phyloP scores from a whole-genome alignment of 2,113 vertebrate genomes.

The Charadrius vociferus region DNA sequence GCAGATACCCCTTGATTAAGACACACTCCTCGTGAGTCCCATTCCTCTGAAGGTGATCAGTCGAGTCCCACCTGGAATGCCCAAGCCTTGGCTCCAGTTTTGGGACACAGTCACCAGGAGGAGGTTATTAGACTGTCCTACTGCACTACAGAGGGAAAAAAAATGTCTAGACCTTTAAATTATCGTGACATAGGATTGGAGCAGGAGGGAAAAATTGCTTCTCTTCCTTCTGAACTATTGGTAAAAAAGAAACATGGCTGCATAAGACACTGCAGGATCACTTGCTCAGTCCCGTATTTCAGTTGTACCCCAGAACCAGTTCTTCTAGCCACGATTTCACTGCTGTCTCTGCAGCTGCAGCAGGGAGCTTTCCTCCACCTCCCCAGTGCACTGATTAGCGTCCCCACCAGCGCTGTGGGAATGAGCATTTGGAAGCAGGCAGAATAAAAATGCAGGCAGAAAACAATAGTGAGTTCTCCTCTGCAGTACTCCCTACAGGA shows the following conservation, averaged over 20 bases:
- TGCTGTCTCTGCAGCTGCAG: background rate
- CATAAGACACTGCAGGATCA: rapidly evolving
- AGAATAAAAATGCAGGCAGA: background rate
- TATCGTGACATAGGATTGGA: rapidly evolving
- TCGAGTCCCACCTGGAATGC: too few species aligned
- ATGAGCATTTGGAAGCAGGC: background rate
- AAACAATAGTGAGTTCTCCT: too few species aligned
- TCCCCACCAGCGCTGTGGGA: rapidly evolving
- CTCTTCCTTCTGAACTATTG: background rate
- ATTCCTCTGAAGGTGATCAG: too few species aligned
- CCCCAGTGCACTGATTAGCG: too few species aligned
- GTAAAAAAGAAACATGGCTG: too few species aligned
- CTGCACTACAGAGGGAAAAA: rapidly evolving
- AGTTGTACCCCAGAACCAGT: background rate
- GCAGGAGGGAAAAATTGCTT: background rate
- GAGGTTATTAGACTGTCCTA: background rate
- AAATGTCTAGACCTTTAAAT: too few species aligned
- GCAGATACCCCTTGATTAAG: rapidly evolving
- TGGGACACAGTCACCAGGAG: background rate
- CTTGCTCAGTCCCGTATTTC: rapidly evolving
- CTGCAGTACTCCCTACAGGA: rapidly evolving
- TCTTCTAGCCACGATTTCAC: rapidly evolving
- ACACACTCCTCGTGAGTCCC: rapidly evolving
- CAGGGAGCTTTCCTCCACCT: background rate
- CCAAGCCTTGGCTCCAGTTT: rapidly evolving